A percentile compares a stretch with the other conserved stretches of the same genome.
phyloP scores from a whole-genome alignment of 2,888 invertebrate species.

The Lepidonotus clava region DNA sequence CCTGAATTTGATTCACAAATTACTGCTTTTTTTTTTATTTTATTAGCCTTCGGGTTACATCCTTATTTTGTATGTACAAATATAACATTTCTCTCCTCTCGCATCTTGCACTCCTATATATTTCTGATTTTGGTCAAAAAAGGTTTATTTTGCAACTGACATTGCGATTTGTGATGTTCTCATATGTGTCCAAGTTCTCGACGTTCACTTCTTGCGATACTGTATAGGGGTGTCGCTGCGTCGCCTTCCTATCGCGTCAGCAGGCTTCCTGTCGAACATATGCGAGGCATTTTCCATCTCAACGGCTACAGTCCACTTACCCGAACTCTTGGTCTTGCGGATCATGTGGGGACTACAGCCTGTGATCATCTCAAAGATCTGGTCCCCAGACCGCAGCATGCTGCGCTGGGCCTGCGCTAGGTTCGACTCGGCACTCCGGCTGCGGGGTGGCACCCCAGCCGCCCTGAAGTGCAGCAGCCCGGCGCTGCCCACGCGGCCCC shows the following conservation, averaged over 20 bases:
- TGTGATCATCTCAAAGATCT: slow-evolving; percentile 55
- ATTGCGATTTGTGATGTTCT: too few species aligned
- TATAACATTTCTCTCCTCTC: neutral
- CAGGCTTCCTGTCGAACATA: slow-evolving; percentile 54
- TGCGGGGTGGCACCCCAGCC: slow-evolving; percentile 28
- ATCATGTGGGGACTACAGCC: slow-evolving; percentile 54
- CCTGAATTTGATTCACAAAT: neutral
- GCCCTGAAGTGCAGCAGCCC: slow-evolving; percentile 20
- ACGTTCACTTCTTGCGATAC: slow-evolving; percentile 22
- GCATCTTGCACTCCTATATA: neutral
- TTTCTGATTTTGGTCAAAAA: too few species aligned
- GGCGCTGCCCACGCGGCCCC: slow-evolving; percentile 18
- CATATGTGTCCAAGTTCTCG: too few species aligned
- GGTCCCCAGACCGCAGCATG: slow-evolving; percentile 48
- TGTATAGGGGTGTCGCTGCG: slow-evolving; percentile 37
- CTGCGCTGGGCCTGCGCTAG: slow-evolving; percentile 49
- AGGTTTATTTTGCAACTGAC: too few species aligned
- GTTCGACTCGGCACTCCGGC: slow-evolving; percentile 54
- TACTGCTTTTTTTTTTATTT: neutral
- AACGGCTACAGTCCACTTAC: slow-evolving; percentile 59
- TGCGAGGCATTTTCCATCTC: slow-evolving; percentile 58
- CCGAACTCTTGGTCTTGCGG: slow-evolving; percentile 46
- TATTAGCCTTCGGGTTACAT: neutral
- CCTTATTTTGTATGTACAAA: neutral
- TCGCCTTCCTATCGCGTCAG: neutral